Conservation (phyloP, 2,888 invertebrate genomes). For the Scaptodrosophila latifasciaeformis region DNA sequence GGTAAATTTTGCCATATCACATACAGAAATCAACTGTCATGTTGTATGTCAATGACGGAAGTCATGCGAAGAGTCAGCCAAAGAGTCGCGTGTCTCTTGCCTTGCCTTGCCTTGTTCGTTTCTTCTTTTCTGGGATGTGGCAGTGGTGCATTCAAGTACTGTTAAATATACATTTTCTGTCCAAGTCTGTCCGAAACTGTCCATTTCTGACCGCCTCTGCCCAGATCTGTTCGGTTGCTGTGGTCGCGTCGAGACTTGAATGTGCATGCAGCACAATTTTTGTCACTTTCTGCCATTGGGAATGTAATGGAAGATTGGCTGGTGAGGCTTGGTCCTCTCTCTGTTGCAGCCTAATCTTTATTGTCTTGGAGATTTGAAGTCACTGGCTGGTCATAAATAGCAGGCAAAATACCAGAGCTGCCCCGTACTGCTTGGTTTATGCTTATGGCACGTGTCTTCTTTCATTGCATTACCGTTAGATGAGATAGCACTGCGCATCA, state of each 20-base stretch:
- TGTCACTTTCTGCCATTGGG: conserved; percentile 10
- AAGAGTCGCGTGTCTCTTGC: conserved; percentile 24
- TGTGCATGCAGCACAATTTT: conserved; percentile 9
- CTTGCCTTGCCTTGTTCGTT: conserved; percentile 4
- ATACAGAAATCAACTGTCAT: conserved; percentile 73
- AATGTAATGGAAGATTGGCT: conserved; percentile 22
- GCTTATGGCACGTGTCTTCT: conserved; percentile 6
- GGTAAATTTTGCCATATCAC: conserved; percentile 71
- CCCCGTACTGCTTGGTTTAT: conserved; percentile 24
- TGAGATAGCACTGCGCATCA: too few species aligned
- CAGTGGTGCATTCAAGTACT: not conserved
- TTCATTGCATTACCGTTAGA: too few species aligned
- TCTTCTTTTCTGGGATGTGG: too few species aligned
- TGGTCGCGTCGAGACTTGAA: conserved; percentile 5
- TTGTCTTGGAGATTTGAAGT: conserved; percentile 34
- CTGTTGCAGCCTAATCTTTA: conserved; percentile 34
- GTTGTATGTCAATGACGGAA: conserved; percentile 73
- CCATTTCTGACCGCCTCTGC: not conserved
- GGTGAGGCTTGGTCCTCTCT: not conserved
- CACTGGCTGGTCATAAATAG: conserved; percentile 44
- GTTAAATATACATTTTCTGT: not conserved
- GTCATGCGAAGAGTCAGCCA: too few species aligned
- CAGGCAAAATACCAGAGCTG: conserved; percentile 42
- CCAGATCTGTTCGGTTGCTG: not conserved
- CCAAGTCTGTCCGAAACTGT: not conserved